Base-by-base conservation (phyloP, 2,113 vertebrate genomes). In the Phodopus roborovskii region DNA sequence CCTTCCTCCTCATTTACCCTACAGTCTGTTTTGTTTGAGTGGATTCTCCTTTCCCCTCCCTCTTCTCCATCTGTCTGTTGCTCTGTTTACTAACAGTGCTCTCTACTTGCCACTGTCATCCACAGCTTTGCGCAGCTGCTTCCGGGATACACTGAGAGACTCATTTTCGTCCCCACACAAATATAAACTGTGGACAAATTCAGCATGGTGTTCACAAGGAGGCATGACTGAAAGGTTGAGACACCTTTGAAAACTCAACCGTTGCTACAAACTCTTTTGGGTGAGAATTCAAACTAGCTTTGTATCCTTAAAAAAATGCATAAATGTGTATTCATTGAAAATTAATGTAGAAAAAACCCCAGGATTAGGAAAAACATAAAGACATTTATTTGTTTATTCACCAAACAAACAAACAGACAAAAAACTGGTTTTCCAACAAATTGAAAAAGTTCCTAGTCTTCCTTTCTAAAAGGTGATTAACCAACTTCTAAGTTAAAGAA, bases 1-100 rank as follows among this genome's bases (percentile, higher is more conserved):
- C 87, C 96, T 97, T 95, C 95, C 97, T 96, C 77, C 89, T 97
- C 96, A 84, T 94, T 93, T 92, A 92, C 20, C 64, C 78, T 45
- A 45, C 79, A 94, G 92, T 94, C 88, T 2, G 0, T 75, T 77
- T 90, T 85, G 93, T 84, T 93, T 53, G 71, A 96, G 96, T 22
- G 92, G 88, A 93, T 87, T 97, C 88, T 97, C 53, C 83, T 91
- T 94, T 96, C 89, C 97, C 93, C 39, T 33, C 13, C 22, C 73
- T 94, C 85, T 94, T 90, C 45, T 36, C 95, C 84, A 58, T 83
- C 48, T 90, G 66, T 94, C 90, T 13, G 0, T 24, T 50, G 83
- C 96, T 95, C 90, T 94, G 83, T 96, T 73, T 94, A 94, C 85
- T 81, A 93, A 92, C 36, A 3, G 4, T 86, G 45, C 7, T 90